A percentile compares a stretch with the other conserved stretches of the same genome.
Conservation (phyloP, 2,797 vertebrate genomes). For the Clarias fuscus region DNA sequence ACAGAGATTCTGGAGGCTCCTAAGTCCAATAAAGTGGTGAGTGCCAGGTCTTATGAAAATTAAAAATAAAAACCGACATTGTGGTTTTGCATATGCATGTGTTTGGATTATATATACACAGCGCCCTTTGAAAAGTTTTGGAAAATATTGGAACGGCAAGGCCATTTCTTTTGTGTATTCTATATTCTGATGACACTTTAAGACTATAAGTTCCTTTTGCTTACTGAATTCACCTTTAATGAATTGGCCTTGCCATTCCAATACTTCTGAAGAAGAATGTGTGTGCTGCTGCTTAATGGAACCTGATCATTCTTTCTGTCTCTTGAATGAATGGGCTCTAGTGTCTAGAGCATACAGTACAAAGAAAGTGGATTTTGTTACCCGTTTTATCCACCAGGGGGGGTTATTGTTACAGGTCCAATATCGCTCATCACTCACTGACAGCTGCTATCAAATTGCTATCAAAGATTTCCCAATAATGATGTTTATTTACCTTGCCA, state of each 20-base stretch:
- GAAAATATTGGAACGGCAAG: not conserved
- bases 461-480: not conserved
- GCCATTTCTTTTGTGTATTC: not conserved
- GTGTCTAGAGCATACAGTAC: not conserved
- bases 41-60: slow-evolving; percentile 59
- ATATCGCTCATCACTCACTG: not conserved
- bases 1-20: slow-evolving; percentile 84
- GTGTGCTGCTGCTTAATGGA: not conserved
- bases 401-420: slow-evolving; percentile 23
- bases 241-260: not conserved
- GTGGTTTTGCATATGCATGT: not conserved
- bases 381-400: slow-evolving; percentile 41
- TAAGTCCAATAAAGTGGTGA: slow-evolving; percentile 89
- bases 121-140: not conserved
- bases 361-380: not conserved
- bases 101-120: not conserved
- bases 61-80: not conserved
- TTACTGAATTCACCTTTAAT: not conserved
- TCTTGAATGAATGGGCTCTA: not conserved
- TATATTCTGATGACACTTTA: not conserved
- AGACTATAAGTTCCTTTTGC: not conserved
- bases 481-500: not conserved
- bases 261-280: not conserved
- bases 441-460: not conserved
- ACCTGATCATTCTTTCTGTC: not conserved